Base-by-base conservation (phyloP, 2,113 vertebrate genomes). In the Aspiorhynchus laticeps region DNA sequence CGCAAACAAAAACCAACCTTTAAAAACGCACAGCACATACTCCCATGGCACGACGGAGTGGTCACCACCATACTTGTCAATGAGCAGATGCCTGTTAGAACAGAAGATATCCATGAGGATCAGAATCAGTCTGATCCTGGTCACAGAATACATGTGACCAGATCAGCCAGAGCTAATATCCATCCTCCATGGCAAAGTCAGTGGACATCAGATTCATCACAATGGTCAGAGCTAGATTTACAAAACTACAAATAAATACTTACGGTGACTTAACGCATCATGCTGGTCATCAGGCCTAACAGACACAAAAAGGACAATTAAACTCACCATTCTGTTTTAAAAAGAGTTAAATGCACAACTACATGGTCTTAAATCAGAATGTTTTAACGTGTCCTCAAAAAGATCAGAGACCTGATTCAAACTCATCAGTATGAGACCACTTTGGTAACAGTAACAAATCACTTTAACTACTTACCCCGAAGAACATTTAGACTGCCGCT, bases 371-470 rank as follows among this genome's bases (percentile, higher is more conserved):
- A 31, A 90, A 92, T 94, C 93, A 95, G 94, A 91, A 83, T 78
- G 0, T 38, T 26, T 1, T 1, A 2, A 48, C 0, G 0, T 82
- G 31, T 96, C 95, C 92, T 95, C 95, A 95, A 94, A 33, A 56
- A 75, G 89, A 94, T 96, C 94, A 94, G 95, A 56, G 95, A 96
- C 95, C 95, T 96, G 94, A 95, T 96, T 96, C 95, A 81, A 7
- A 88, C 14, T 92, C 95, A 96, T 96, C 95, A 91, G 43, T 36
- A 91, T 91, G 85, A 89, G 90, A 92, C 63, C 41, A 48, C 41
- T 28, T 7, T 9, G 2, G 59, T 7, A 10, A 3, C 10, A 1
- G 1, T 46, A 24, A 79, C 1, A 24, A 1, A 2, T 7, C 11
- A 83, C 33, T 51, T 31, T 19, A 76, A 21, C 7, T 48, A 85